A percentile compares a stretch with the other conserved stretches of the same genome.
phyloP scores from a whole-genome alignment of 2,888 invertebrate genomes.

The Disparrhopalites patrizii region DNA sequence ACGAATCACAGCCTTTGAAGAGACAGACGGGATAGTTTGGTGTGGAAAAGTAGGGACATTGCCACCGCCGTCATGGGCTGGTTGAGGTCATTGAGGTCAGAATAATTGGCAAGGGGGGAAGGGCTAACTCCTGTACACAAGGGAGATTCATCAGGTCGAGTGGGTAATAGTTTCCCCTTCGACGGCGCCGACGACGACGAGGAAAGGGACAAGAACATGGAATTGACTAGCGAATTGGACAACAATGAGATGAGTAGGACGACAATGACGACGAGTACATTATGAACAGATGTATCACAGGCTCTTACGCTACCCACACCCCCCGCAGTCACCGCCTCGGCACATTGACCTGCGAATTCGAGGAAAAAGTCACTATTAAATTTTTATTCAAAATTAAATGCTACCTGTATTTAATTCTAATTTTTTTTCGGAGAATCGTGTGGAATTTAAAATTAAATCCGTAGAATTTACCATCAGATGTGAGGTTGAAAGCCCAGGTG shows the following conservation, averaged over 20 bases:
- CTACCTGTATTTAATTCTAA: neutral
- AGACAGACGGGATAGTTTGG: too few species aligned
- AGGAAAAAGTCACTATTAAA: neutral
- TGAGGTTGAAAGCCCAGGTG: constrained; percentile 64
- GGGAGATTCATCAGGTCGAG: too few species aligned
- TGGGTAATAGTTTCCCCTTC: too few species aligned
- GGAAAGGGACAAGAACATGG: too few species aligned
- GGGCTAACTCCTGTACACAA: too few species aligned
- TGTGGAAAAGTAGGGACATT: too few species aligned
- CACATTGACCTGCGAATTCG: constrained; percentile 34
- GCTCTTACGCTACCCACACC: constrained; percentile 16
- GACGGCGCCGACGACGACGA: too few species aligned
- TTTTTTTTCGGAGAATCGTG: neutral
- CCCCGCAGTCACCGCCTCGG: constrained; percentile 45
- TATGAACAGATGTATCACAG: constrained; percentile 22
- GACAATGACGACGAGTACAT: constrained; percentile 7
- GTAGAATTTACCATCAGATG: constrained; percentile 59
- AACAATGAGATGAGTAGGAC: constrained; percentile 17
- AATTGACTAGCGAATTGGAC: constrained; percentile 26
- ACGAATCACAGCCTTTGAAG: too few species aligned
- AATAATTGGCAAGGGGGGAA: too few species aligned
- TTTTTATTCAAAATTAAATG: neutral
- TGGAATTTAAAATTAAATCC: neutral
- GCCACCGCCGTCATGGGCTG: too few species aligned
- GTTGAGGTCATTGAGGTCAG: too few species aligned